Evolutionary conservation across 2,888 invertebrate species (phyloP).

Genomic region (Leucozona laternaria): DNA sequence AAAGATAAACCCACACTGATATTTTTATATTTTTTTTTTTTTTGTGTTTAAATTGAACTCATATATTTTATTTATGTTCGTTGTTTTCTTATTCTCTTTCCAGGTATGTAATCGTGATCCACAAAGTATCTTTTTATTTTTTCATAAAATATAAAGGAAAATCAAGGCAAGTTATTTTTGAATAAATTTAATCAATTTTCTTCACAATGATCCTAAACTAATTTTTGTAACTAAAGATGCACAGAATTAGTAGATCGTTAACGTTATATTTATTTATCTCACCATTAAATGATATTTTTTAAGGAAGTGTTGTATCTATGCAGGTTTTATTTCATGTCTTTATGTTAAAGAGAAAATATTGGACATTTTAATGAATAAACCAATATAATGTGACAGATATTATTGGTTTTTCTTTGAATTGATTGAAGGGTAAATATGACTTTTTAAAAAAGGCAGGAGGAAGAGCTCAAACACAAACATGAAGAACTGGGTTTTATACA

Average conservation of each 20-base stretch:
- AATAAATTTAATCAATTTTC: slow-evolving; percentile 47
- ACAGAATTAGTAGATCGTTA: background rate
- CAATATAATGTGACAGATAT: too few relatives aligned
- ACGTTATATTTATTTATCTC: background rate
- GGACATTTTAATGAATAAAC: too few relatives aligned
- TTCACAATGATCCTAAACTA: background rate
- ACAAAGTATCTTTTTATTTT: slow-evolving; percentile 2
- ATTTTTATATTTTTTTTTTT: background rate
- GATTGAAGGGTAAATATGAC: too few relatives aligned
- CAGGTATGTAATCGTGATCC: slow-evolving; percentile 54
- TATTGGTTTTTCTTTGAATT: too few relatives aligned
- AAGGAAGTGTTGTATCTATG: too few relatives aligned
- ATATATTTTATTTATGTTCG: slow-evolving; percentile 20
- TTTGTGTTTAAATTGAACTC: slow-evolving; percentile 1
- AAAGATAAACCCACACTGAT: slow-evolving; percentile 33
- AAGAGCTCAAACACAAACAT: too few relatives aligned
- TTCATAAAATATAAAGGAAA: background rate
- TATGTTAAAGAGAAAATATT: too few relatives aligned
- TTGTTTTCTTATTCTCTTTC: slow-evolving; percentile 29
- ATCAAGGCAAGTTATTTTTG: slow-evolving; percentile 43
- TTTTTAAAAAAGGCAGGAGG: too few relatives aligned
- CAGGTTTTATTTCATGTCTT: too few relatives aligned
- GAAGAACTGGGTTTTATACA: too few relatives aligned
- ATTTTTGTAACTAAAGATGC: slow-evolving; percentile 47
- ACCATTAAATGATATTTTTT: background rate